Base-by-base conservation (phyloP, 2,113 vertebrate species). In the human region DNA sequence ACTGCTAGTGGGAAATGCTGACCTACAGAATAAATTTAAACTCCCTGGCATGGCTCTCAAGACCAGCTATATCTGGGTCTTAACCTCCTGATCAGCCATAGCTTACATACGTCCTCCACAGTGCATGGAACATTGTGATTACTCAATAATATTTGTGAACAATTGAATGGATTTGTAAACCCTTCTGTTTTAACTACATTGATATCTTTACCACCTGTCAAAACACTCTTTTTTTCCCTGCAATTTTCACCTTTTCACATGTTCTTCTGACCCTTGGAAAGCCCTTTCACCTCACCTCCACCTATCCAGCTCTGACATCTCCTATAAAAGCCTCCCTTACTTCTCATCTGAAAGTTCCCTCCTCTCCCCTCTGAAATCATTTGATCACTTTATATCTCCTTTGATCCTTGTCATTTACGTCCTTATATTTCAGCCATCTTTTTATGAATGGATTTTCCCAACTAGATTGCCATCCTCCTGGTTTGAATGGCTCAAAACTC, bases 371-470 rank as follows among this genome's bases (percentile, higher is more conserved):
- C 38, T 40, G 10, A 38, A 38, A 72, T 76, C 93, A 80, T 23
- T 68, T 73, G 32, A 89, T 27, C 48, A 73, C 38, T 72, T 2
- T 97, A 35, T 55, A 2, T 93, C 32, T 70, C 76, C 27, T 89
- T 80, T 86, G 72, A 68, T 30, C 57, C 79, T 94, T 84, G 30
- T 57, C 25, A 84, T 40, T 82, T 66, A 25, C 11, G 5, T 18
- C 72, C 40, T 84, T 90, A 13, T 52, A 57, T 59, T 94, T 96
- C 78, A 80, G 13, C 59, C 81, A 22, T 57, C 43, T 57, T 79
- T 92, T 86, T 66, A 73, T 86, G 50, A 96, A 80, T 72, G 38
- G 17, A 70, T 93, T 79, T 93, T 66, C 66, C 79, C 5, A 89
- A 78, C 20, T 59, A 82, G 68, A 93, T 22, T 22, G 25, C 55